Evolutionary conservation across 2,113 vertebrate species (phyloP), one percentile per base, ranked within the genome.

Genomic region (Hemibagrus wyckioides): DNA sequence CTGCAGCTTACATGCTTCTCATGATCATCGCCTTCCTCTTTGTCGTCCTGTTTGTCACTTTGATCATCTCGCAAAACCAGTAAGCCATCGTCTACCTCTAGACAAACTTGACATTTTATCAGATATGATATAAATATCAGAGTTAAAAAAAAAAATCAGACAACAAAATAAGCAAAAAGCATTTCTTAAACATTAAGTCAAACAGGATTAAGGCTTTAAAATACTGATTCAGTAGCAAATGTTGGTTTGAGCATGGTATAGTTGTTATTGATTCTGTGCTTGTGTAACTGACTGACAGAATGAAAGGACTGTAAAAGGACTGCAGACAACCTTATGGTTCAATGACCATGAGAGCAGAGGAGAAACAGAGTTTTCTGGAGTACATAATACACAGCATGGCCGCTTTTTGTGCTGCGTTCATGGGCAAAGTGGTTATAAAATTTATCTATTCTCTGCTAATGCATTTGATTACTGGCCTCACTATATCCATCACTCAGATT

Each of bases 31-130:
- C 94, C 80, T 96, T 97, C 76, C 95, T 96, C 59, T 95, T 94
- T 0, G 86, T 97, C 33, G 89, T 98, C 63, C 80, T 99, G 87
- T 92, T 99, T 61, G 94, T 96, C 92, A 95, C 90, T 0, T 82
- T 99, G 69, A 87, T 97, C 92, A 87, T 97, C 89, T 96, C 96
- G 0, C 97, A 97, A 89, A 97, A 97, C 89, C 97, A 97, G 98
- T 97, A 95, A 87, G 91, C 54, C 28, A 36, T 67, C 23, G 4
- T n/a, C 44, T 48, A 39, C 17, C 39, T 50, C 57, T 8, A 57
- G 25, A 71, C 28, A 23, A 30, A 19, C 57, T n/a, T 44, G 23
- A 6, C 1, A 63, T 8, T 80, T n/a, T 82, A 41, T 44, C 56
- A 11, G 33, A 44, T 2, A 8, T 7, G 44, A 48, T 48, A 7